These are phyloP conservation scores for Bombus fervidus DNA, from an alignment of 1,140 invertebrate species.

Conservation along the genomic window DNA sequence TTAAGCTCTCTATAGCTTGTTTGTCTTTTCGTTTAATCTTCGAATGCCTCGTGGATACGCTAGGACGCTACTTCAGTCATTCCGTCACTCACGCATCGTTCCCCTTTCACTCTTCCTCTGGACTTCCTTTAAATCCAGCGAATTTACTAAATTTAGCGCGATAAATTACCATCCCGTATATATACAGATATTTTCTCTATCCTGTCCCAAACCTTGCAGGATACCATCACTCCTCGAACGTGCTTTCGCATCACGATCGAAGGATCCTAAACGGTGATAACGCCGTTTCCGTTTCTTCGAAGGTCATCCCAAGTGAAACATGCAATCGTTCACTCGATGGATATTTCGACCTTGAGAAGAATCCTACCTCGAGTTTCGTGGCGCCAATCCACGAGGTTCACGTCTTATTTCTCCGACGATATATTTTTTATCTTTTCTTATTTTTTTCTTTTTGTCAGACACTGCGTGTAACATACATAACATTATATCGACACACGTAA, in stretches of 20 bases:
- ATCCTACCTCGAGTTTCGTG: neutral
- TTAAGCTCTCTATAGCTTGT: constrained; percentile 73
- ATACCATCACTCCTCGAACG: neutral
- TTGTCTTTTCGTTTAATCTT: constrained; percentile 23
- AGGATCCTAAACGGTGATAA: neutral
- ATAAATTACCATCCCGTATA: constrained; percentile 58
- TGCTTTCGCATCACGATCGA: neutral
- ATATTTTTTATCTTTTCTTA: constrained; percentile 25
- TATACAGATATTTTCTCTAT: constrained; percentile 50
- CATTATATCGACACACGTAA: constrained; percentile 77
- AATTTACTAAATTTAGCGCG: constrained; percentile 63
- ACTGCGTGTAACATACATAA: constrained; percentile 74
- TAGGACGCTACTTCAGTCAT: constrained; percentile 59
- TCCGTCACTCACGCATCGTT: constrained; percentile 35
- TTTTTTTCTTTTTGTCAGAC: constrained; percentile 55
- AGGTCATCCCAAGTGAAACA: neutral
- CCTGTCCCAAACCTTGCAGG: neutral
- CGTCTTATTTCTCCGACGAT: neutral
- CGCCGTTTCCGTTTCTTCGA: neutral
- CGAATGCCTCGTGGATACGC: constrained; percentile 66
- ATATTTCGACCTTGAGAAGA: neutral
- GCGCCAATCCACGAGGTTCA: constrained; percentile 5
- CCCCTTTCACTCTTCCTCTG: constrained; percentile 25
- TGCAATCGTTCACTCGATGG: neutral
- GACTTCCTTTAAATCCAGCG: constrained; percentile 43